Conservation (phyloP, 2,797 vertebrate species). For the Siniperca obscura region DNA sequence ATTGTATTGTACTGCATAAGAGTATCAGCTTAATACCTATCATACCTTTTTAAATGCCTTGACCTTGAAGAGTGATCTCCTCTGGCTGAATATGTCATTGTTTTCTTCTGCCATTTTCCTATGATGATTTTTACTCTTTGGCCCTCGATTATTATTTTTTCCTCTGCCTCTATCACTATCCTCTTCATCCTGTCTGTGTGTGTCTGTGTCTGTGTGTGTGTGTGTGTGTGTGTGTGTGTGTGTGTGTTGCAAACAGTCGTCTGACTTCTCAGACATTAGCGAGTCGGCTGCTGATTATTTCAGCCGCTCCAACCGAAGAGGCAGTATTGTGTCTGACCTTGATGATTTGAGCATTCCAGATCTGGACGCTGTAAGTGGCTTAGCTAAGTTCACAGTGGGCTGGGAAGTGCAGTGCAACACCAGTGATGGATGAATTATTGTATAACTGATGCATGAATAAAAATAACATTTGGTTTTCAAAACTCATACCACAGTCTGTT, state of each 20-base stretch:
- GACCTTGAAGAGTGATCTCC: not conserved
- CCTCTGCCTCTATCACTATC: slow-evolving; percentile 36
- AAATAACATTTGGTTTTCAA: slow-evolving; percentile 39
- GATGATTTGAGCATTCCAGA: slow-evolving; percentile 91
- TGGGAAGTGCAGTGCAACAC: slow-evolving; percentile 53
- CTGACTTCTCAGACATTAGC: slow-evolving; percentile 91
- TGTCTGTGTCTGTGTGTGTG: slow-evolving; percentile 23
- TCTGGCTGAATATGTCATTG: slow-evolving; percentile 10
- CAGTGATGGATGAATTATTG: slow-evolving; percentile 16
- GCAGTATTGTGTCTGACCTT: slow-evolving; percentile 93
- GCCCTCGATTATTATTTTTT: slow-evolving; percentile 44
- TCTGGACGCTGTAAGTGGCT: slow-evolving; percentile 90
- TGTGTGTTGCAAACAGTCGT: slow-evolving; percentile 81
- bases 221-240: slow-evolving; percentile 39
- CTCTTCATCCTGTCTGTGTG: slow-evolving; percentile 38
- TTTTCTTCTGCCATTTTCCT: slow-evolving; percentile 24
- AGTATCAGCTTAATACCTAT: not conserved
- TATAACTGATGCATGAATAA: slow-evolving; percentile 45
- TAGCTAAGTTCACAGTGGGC: slow-evolving; percentile 19
- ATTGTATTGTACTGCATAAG: not conserved
- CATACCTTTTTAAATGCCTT: not conserved
- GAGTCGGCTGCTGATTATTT: slow-evolving; percentile 98
- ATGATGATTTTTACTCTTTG: slow-evolving; percentile 11
- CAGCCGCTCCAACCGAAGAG: slow-evolving; percentile 92
- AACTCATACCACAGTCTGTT: slow-evolving; percentile 30